These are phyloP conservation scores for Calliopsis andreniformis DNA, from an alignment of 1,140 invertebrate genomes.

Conservation along the genomic window DNA sequence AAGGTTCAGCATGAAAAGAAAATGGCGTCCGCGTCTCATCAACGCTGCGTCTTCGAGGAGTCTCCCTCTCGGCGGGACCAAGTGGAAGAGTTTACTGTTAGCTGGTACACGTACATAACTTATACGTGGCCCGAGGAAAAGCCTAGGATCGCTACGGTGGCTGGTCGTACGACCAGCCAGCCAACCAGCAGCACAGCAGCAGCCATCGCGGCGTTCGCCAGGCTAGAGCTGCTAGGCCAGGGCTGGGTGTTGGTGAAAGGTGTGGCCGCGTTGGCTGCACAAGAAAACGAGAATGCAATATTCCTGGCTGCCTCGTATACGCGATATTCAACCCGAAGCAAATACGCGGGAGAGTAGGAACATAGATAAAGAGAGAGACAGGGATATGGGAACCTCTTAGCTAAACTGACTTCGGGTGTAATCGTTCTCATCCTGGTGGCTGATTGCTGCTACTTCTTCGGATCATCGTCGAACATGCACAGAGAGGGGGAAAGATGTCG, in stretches of 20 bases:
- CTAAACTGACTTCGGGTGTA: slow-evolving; percentile 19
- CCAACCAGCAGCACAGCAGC: slow-evolving; percentile 31
- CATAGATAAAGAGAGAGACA: slow-evolving; percentile 1
- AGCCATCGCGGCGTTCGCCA: slow-evolving; percentile 35
- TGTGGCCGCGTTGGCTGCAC: slow-evolving; percentile 76
- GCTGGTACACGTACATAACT: slow-evolving; percentile 47
- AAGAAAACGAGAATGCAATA: slow-evolving; percentile 79
- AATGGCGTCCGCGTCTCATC: slow-evolving; percentile 24
- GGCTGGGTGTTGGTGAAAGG: slow-evolving; percentile 80
- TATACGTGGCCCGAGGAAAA: slow-evolving; percentile 16
- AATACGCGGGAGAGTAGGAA: slow-evolving; percentile 30
- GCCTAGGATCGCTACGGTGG: slow-evolving; percentile 25
- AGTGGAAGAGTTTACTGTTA: slow-evolving; percentile 75
- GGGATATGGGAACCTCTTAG: neutral
- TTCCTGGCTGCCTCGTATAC: slow-evolving; percentile 59
- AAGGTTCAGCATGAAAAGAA: neutral
- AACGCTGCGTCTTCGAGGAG: slow-evolving; percentile 10
- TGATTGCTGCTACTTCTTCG: slow-evolving; percentile 16
- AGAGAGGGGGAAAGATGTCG: slow-evolving; percentile 22
- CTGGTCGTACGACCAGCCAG: slow-evolving; percentile 23
- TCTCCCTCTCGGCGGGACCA: slow-evolving; percentile 30
- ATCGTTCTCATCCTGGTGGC: slow-evolving; percentile 62
- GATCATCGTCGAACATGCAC: slow-evolving; percentile 20
- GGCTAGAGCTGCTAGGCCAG: slow-evolving; percentile 39
- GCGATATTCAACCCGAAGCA: slow-evolving; percentile 41